phyloP scores from a whole-genome alignment of 2,797 vertebrate species.

The Gouania willdenowi region DNA sequence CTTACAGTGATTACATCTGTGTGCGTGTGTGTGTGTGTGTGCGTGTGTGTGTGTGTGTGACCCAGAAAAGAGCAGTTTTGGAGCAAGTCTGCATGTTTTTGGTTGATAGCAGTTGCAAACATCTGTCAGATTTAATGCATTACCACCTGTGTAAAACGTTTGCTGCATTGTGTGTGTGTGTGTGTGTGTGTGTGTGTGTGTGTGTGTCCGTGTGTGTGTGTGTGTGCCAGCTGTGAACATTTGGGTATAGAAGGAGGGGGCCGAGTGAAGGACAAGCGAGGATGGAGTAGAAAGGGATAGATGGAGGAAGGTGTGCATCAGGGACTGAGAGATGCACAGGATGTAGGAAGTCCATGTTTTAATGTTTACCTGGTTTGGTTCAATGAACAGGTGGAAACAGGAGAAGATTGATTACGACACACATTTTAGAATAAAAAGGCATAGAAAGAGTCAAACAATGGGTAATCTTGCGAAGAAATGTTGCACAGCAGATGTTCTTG shows the following conservation, averaged over 20 bases:
- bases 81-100: slow-evolving; percentile 29
- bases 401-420: no score
- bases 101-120: slow-evolving; percentile 46
- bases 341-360: slow-evolving; percentile 19
- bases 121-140: slow-evolving; percentile 22
- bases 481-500: slow-evolving; percentile 24
- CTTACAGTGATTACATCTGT: slow-evolving; percentile 66
- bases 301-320: slow-evolving; percentile 9
- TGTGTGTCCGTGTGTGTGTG: slow-evolving; percentile 49
- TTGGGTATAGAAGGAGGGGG: slow-evolving; percentile 12
- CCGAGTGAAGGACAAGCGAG: slow-evolving; percentile 35
- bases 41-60: slow-evolving; percentile 1
- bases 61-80: slow-evolving; percentile 3
- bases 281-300: slow-evolving; percentile 15
- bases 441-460: no score
- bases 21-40: slow-evolving; percentile 1
- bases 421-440: no score
- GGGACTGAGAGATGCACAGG: slow-evolving; percentile 10
- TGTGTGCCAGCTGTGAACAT: slow-evolving; percentile 32
- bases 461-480: no score
- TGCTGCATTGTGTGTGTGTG: no score
- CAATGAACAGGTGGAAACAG: slow-evolving; percentile 12
- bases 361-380: slow-evolving; percentile 11
- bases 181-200: slow-evolving; percentile 43
- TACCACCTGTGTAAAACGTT: slow-evolving; percentile 14